Evolutionary conservation across 1,140 invertebrate genomes (phyloP).

Genomic region (Daktulosphaira vitifoliae): DNA sequence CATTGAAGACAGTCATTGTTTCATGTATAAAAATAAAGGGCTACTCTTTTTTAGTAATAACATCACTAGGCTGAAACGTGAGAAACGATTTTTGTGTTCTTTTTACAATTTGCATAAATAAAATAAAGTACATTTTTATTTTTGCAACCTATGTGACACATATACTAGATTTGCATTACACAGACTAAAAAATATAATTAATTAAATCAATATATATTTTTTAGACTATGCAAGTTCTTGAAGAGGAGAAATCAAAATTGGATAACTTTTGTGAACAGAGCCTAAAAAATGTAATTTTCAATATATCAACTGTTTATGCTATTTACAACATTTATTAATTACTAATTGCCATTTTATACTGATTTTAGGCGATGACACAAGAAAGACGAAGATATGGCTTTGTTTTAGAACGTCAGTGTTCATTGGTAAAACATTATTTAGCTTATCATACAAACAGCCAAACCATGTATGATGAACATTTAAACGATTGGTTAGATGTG

Average conservation of each 20-base stretch:
- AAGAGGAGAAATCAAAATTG: slow-evolving; percentile 82
- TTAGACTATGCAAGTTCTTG: slow-evolving; percentile 78
- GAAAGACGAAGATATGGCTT: slow-evolving; percentile 87
- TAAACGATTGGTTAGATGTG: slow-evolving; percentile 82
- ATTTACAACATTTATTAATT: no score
- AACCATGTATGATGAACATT: slow-evolving; percentile 63
- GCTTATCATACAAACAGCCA: slow-evolving; percentile 74
- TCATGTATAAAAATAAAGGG: not conserved
- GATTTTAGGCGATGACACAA: slow-evolving; percentile 78
- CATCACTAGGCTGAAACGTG: not conserved
- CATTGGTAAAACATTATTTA: slow-evolving; percentile 82
- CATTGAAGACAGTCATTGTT: slow-evolving; percentile 31
- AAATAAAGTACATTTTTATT: slow-evolving; percentile 9
- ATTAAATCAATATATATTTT: slow-evolving; percentile 39
- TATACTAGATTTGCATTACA: not conserved
- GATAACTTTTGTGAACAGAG: slow-evolving; percentile 84
- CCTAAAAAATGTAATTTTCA: slow-evolving; percentile 71
- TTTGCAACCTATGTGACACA: not conserved
- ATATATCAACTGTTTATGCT: no score
- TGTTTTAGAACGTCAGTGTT: slow-evolving; percentile 81
- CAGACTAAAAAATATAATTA: not conserved
- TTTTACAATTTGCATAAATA: slow-evolving; percentile 3
- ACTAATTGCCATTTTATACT: slow-evolving; percentile 32
- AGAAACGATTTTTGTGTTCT: not conserved
- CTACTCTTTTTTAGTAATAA: not conserved